phyloP scores from a whole-genome alignment of 2,113 vertebrate genomes.

The Ellobius talpinus region DNA sequence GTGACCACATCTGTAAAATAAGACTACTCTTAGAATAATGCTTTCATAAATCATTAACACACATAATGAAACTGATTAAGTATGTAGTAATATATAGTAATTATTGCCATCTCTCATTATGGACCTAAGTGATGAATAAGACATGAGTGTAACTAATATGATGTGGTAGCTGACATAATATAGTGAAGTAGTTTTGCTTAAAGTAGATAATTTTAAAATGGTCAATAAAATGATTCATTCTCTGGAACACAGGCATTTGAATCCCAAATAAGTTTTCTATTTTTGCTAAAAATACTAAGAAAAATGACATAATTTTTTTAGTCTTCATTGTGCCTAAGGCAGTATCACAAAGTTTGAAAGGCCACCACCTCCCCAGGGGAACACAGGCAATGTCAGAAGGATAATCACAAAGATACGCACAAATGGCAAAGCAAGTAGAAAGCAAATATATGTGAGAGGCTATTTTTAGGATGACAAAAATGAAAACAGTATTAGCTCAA shows the following conservation, averaged over 20 bases:
- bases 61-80: not conserved
- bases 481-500: not conserved
- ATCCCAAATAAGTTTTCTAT: not conserved
- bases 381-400: conserved; percentile 11
- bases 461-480: conserved; percentile 50
- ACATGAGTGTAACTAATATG: not conserved
- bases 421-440: conserved; percentile 7
- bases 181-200: conserved; percentile 10
- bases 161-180: not conserved
- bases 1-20: not conserved
- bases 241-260: not conserved
- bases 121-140: not conserved
- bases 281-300: conserved; percentile 4
- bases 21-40: not conserved
- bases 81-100: conserved; percentile 7
- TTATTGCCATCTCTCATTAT: not conserved
- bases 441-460: conserved; percentile 27
- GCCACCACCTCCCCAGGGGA: not conserved
- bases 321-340: not conserved
- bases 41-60: not conserved
- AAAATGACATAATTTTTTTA: conserved; percentile 24
- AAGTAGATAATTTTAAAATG: conserved; percentile 14
- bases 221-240: not conserved
- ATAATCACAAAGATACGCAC: conserved; percentile 44
- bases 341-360: conserved; percentile 7